These are phyloP conservation scores for Oreocharis arfaki DNA, from an alignment of 2,113 vertebrate species.

Conservation along the genomic window DNA sequence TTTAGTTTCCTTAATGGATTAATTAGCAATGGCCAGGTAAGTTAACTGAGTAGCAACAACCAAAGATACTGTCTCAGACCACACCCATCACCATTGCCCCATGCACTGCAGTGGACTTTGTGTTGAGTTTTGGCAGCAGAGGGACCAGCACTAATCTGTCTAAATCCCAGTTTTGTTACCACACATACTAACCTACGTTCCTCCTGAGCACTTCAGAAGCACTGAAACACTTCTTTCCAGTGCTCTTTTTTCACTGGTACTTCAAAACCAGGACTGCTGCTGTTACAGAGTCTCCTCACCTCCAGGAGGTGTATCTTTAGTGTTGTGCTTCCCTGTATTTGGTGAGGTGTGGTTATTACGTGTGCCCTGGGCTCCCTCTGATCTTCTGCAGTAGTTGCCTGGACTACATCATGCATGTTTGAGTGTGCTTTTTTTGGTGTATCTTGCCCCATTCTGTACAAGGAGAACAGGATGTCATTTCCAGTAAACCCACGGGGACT, in stretches of 20 bases:
- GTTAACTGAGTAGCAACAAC: background rate
- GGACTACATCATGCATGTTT: background rate
- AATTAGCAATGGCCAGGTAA: background rate
- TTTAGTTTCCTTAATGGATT: background rate
- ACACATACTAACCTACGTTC: fast-evolving
- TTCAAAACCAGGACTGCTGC: background rate
- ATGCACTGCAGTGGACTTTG: fast-evolving
- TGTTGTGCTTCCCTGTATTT: background rate
- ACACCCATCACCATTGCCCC: background rate
- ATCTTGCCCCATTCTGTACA: background rate
- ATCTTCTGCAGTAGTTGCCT: background rate
- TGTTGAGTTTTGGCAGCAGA: background rate
- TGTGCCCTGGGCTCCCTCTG: background rate
- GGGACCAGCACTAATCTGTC: background rate
- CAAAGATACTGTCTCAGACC: background rate
- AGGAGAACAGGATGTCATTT: background rate
- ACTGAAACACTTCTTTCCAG: background rate
- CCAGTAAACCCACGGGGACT: background rate
- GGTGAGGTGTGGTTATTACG: fast-evolving
- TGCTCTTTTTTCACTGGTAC: background rate
- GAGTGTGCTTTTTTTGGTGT: background rate
- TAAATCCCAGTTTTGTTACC: background rate
- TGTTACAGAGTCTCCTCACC: background rate
- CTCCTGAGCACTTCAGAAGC: background rate
- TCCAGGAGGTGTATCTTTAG: background rate